Conservation (phyloP, 2,888 invertebrate species). For the Ophioninae sp. region DNA sequence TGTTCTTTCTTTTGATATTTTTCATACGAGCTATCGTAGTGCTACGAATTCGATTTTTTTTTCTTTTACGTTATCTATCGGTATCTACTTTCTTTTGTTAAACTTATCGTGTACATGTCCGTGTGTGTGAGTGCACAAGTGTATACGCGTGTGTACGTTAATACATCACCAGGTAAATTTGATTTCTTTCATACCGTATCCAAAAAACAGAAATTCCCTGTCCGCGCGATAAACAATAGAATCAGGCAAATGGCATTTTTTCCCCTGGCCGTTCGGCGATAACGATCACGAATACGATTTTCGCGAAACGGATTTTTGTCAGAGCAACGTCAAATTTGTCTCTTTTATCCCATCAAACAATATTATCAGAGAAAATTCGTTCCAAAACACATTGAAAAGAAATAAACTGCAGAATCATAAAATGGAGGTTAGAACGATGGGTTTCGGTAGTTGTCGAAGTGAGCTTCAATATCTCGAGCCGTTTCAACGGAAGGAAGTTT, state of each 20-base stretch:
- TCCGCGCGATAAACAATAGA: background rate
- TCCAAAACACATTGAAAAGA: background rate
- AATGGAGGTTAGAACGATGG: too few species aligned
- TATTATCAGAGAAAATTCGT: background rate
- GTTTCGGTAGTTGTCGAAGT: too few species aligned
- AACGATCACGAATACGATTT: background rate
- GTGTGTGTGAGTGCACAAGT: background rate
- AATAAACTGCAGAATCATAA: background rate
- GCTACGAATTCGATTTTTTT: conserved; percentile 16
- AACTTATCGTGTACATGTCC: background rate
- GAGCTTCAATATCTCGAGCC: background rate
- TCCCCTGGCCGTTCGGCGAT: background rate
- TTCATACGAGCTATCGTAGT: conserved; percentile 50
- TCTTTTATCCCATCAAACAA: background rate
- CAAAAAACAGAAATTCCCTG: background rate
- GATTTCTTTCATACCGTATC: background rate
- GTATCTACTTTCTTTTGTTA: conserved; percentile 1
- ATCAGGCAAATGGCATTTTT: background rate
- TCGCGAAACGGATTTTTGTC: background rate
- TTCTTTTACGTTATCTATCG: conserved; percentile 24
- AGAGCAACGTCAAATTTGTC: background rate
- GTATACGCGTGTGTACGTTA: background rate
- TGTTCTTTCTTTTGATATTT: conserved; percentile 50
- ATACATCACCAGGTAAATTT: conserved; percentile 12
- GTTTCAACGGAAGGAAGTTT: background rate